Percentiles rank a stretch among this genome's conserved stretches.
Conservation (phyloP, 2,888 invertebrate species). For the Noctua comes region DNA sequence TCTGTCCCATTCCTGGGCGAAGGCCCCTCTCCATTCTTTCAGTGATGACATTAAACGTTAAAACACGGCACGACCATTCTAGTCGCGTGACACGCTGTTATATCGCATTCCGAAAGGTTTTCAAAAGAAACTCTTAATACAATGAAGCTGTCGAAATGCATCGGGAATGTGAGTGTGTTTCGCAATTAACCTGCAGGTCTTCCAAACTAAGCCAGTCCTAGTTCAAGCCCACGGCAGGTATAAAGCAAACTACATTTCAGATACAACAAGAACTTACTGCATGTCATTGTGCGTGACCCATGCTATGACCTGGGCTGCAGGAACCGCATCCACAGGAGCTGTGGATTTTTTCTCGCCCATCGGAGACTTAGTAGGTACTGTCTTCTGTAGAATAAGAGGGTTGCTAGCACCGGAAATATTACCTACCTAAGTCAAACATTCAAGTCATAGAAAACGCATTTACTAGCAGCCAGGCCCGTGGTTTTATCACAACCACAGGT, state of each 20-base stretch:
- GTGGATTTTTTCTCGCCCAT: background rate
- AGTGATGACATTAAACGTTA: too few relatives aligned
- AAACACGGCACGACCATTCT: too few relatives aligned
- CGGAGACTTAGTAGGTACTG: background rate
- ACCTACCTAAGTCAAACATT: too few relatives aligned
- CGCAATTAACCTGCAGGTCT: background rate
- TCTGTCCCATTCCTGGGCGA: background rate
- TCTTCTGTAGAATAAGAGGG: background rate
- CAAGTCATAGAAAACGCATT: too few relatives aligned
- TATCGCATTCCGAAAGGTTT: background rate
- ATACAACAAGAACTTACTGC: background rate
- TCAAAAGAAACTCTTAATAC: background rate
- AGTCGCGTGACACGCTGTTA: background rate
- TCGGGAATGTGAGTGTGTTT: background rate
- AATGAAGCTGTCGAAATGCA: background rate
- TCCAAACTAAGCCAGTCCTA: background rate
- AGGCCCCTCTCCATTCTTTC: too few relatives aligned
- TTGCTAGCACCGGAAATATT: background rate
- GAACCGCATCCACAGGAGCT: too few relatives aligned
- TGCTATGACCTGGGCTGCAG: fast-evolving
- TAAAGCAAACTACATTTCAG: background rate
- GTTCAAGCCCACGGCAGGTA: background rate
- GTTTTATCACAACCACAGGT: too few relatives aligned
- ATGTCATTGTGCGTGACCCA: background rate
- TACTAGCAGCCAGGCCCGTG: too few relatives aligned